These are phyloP conservation scores for Ispidina picta DNA, from an alignment of 2,797 vertebrate species.

Conservation along the genomic window DNA sequence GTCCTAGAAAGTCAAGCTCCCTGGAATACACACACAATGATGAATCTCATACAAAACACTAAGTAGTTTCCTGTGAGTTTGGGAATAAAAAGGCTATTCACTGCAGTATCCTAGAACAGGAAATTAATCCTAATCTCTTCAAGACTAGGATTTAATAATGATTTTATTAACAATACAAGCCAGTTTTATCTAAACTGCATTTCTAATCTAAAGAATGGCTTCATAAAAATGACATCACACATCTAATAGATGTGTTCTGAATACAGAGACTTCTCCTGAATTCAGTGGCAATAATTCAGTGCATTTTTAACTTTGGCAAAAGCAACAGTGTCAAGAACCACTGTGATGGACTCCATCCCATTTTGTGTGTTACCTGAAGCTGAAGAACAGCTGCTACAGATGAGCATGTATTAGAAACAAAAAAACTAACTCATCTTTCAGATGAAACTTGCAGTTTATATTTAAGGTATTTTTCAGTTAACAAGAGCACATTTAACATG, in stretches of 20 bases:
- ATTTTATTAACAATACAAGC: background rate
- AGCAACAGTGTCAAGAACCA: background rate
- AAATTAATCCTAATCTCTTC: conserved; percentile 37
- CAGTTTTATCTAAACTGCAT: background rate
- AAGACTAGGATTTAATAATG: conserved; percentile 35
- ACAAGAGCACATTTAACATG: background rate
- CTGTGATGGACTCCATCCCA: background rate
- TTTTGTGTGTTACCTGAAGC: background rate
- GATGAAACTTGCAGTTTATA: background rate
- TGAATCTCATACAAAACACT: background rate
- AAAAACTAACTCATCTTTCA: background rate
- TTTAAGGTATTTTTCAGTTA: background rate
- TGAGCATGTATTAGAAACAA: background rate
- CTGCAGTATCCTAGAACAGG: background rate
- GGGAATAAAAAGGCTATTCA: conserved; percentile 56
- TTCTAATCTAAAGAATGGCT: conserved; percentile 8
- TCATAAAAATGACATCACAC: conserved; percentile 10
- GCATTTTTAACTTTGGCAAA: background rate
- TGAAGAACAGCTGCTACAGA: background rate
- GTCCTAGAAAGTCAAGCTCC: background rate
- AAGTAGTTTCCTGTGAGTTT: conserved; percentile 27
- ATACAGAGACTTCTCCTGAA: background rate
- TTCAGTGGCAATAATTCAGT: background rate
- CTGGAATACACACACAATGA: background rate
- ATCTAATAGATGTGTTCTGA: background rate